A percentile compares a stretch with the other conserved stretches of the same genome.
These are phyloP conservation scores for Spisula solida DNA, from an alignment of 2,888 invertebrate species.

Conservation along the genomic window DNA sequence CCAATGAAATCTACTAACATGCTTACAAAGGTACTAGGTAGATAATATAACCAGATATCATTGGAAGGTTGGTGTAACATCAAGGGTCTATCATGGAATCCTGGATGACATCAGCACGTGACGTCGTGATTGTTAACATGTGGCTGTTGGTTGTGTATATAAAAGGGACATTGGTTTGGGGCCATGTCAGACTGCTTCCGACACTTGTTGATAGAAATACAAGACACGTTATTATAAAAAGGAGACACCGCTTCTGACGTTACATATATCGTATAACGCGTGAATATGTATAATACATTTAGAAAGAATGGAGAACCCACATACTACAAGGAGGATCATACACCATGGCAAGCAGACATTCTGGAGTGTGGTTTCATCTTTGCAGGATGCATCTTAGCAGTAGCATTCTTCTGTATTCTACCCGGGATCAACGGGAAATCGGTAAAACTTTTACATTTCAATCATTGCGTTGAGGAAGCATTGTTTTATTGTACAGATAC, in stretches of 20 bases:
- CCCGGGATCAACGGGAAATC: conserved; percentile 91
- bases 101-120: no score
- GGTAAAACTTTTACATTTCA: conserved; percentile 76
- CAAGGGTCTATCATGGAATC: no score
- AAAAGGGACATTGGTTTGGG: no score
- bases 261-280: background rate
- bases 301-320: conserved; percentile 98
- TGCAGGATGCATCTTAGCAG: conserved; percentile 95
- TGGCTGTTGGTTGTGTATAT: no score
- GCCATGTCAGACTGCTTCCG: no score
- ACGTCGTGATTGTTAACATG: no score
- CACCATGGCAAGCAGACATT: conserved; percentile 96
- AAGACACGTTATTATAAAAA: conserved; percentile 30
- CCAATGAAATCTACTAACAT: no score
- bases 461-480: no score
- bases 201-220: background rate
- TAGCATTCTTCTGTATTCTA: conserved; percentile 98
- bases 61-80: no score
- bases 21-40: no score
- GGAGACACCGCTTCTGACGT: background rate
- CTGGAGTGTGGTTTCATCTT: conserved; percentile 87
- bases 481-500: no score
- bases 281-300: conserved; percentile 90
- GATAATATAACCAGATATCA: no score
- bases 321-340: conserved; percentile 97